Percentiles rank a stretch among this genome's conserved stretches.
Evolutionary conservation across 2,797 vertebrate species (phyloP).

Genomic region (Sarcoramphus papa): DNA sequence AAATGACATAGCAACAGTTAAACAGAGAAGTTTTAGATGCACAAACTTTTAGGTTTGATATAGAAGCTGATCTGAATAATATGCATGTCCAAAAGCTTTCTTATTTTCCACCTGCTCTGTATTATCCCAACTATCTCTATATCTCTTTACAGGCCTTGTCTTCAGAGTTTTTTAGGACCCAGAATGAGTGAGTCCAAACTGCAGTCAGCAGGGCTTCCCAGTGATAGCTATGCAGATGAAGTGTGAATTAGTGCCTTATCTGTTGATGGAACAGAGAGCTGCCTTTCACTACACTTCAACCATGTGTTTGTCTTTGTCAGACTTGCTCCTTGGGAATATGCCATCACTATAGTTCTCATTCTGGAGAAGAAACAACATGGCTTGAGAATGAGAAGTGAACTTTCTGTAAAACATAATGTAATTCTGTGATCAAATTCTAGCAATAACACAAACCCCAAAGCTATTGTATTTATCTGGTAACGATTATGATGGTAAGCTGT

Average conservation of each 20-base stretch:
- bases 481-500: neutral
- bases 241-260: neutral
- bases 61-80: neutral
- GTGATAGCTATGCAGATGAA: neutral
- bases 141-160: neutral
- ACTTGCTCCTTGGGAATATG: neutral
- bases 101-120: neutral
- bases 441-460: neutral
- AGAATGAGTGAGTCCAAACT: neutral
- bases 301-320: neutral
- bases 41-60: neutral
- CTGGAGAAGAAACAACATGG: neutral
- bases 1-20: neutral
- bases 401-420: neutral
- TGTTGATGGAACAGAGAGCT: neutral
- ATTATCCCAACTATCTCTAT: neutral
- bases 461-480: neutral
- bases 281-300: neutral
- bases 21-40: neutral
- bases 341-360: neutral
- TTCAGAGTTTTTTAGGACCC: neutral
- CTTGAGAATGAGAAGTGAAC: neutral
- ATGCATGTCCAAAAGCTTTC: neutral
- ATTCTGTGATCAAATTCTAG: neutral
- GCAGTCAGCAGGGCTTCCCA: neutral